phyloP scores from a whole-genome alignment of 2,888 invertebrate species.

The Gisinianus flammeolus region DNA sequence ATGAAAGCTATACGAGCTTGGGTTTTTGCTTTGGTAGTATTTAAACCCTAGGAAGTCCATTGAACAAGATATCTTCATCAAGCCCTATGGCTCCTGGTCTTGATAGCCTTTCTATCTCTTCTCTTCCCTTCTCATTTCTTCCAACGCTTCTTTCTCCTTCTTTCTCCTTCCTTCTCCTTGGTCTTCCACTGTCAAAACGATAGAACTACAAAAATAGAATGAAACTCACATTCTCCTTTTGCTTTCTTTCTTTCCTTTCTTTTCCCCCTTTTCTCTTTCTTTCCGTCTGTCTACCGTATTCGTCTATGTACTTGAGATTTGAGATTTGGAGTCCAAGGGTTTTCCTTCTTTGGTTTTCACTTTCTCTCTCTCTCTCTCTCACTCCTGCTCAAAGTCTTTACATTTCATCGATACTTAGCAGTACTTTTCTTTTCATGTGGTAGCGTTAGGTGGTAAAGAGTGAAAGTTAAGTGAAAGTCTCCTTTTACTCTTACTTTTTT shows the following conservation, averaged over 20 bases:
- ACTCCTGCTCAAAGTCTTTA: slow-evolving; percentile 1
- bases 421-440: slow-evolving; percentile 17
- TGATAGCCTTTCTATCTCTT: slow-evolving; percentile 29
- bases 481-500: no score
- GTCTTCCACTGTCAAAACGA: not conserved
- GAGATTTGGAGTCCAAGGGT: not conserved
- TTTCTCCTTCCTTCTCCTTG: not conserved
- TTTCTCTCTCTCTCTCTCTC: not conserved
- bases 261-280: not conserved
- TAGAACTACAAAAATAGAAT: not conserved
- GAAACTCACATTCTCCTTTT: no score
- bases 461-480: slow-evolving; percentile 2
- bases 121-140: not conserved
- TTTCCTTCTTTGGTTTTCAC: not conserved
- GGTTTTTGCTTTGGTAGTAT: not conserved
- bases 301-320: not conserved
- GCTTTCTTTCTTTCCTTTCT: no score
- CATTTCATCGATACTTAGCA: slow-evolving; percentile 1
- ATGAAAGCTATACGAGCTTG: slow-evolving; percentile 4
- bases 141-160: not conserved
- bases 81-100: slow-evolving; percentile 23
- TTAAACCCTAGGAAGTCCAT: slow-evolving; percentile 34
- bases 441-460: not conserved
- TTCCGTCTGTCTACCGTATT: not conserved
- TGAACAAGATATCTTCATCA: slow-evolving; percentile 34